Percentiles rank a stretch among this genome's conserved stretches.
Conservation (phyloP, 2,113 vertebrate genomes). For the Heptranchias perlo region DNA sequence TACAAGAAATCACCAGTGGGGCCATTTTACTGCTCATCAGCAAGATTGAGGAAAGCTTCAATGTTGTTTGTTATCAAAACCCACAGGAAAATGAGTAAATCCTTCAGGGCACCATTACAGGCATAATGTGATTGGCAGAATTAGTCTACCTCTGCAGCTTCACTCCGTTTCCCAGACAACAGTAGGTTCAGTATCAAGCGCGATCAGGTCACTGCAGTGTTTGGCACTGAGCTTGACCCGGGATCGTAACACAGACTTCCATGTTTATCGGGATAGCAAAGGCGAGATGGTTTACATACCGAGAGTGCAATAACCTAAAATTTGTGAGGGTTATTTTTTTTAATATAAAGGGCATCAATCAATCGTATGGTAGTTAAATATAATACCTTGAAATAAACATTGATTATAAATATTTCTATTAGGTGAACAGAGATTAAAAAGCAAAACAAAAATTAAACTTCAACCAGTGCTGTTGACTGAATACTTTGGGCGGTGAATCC, state of each 20-base stretch:
- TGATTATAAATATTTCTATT: background rate
- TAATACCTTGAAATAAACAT: background rate
- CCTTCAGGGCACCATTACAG: slow-evolving; percentile 11
- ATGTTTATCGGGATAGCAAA: background rate
- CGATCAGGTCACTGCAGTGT: background rate
- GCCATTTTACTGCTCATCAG: slow-evolving; percentile 18
- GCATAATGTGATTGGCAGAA: slow-evolving; percentile 13
- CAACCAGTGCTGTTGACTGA: background rate
- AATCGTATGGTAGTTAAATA: background rate
- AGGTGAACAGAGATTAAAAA: background rate
- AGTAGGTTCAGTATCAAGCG: background rate
- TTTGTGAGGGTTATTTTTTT: background rate
- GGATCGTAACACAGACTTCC: background rate
- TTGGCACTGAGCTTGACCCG: slow-evolving; percentile 31
- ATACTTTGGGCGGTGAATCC: slow-evolving; percentile 8
- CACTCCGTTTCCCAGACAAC: slow-evolving; percentile 35
- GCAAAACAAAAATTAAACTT: background rate
- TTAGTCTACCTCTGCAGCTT: background rate
- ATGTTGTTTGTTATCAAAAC: slow-evolving; percentile 33
- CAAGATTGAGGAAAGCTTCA: slow-evolving; percentile 12
- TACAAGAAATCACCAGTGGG: slow-evolving; percentile 2
- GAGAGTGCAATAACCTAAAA: background rate
- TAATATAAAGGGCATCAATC: background rate
- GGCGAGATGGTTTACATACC: background rate
- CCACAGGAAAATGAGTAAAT: slow-evolving; percentile 33